A percentile compares a stretch with the other conserved stretches of the same genome.
These are phyloP conservation scores for Geophilus truncorum DNA, from an alignment of 2,888 invertebrate genomes.

Conservation along the genomic window DNA sequence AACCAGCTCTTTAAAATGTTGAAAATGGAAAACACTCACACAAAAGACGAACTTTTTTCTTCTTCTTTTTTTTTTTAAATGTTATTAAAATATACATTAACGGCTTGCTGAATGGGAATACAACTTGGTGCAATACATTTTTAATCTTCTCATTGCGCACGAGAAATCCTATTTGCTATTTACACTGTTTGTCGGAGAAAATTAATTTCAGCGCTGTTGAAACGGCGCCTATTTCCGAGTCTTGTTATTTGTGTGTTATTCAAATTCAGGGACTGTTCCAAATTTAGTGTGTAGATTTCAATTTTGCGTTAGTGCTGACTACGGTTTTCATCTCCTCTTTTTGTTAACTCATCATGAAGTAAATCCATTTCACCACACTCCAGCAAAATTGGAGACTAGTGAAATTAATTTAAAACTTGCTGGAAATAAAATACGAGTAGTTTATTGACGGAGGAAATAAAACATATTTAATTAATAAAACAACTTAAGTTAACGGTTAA, in stretches of 20 bases:
- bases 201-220: neutral
- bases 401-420: neutral
- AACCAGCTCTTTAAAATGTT: no score
- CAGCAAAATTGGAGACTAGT: neutral
- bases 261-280: neutral
- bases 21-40: no score
- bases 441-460: neutral
- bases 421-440: neutral
- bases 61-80: neutral
- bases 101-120: no score
- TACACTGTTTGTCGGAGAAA: neutral
- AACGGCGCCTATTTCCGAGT: neutral
- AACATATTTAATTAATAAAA: neutral
- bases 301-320: slow-evolving; percentile 1
- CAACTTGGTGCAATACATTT: neutral
- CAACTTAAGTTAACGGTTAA: neutral
- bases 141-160: neutral
- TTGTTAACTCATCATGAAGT: neutral
- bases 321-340: neutral
- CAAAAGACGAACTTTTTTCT: no score
- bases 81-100: no score
- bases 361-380: neutral
- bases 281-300: neutral
- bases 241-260: neutral
- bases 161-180: neutral